Conservation (phyloP, 2,113 vertebrate species). For the Lagenorhynchus albirostris region DNA sequence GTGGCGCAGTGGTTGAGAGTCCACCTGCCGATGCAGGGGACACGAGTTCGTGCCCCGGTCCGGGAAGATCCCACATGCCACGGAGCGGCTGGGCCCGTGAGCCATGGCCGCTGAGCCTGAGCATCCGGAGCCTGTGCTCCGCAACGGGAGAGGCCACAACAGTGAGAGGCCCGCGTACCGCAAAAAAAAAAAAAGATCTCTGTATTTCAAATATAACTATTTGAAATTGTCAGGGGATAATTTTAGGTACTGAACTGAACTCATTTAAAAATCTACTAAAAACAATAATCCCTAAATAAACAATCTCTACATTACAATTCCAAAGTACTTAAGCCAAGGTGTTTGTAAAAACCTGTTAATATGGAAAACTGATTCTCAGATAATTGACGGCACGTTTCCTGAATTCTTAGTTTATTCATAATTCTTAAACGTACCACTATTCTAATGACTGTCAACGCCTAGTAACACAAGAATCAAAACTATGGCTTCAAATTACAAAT, state of each 20-base stretch:
- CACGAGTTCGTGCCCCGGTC: no score
- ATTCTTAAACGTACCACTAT: neutral
- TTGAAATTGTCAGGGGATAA: neutral
- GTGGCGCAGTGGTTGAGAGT: no score
- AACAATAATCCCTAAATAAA: neutral
- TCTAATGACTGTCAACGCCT: neutral
- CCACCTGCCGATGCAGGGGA: no score
- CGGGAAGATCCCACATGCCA: no score
- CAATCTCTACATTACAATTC: neutral
- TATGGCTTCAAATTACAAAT: neutral
- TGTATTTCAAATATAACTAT: slow-evolving; percentile 18
- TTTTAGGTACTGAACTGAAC: neutral
- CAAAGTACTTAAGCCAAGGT: neutral
- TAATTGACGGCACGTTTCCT: neutral
- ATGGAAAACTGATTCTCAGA: neutral
- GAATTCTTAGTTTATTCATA: neutral
- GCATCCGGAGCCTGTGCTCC: no score
- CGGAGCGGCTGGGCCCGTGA: no score
- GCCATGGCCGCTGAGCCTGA: no score
- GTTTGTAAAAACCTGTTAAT: neutral
- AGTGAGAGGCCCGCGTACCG: no score
- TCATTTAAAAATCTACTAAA: neutral
- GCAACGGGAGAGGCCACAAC: no score
- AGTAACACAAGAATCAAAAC: slow-evolving; percentile 6
- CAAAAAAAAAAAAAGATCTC: neutral